Evolutionary conservation across 1,140 invertebrate genomes (phyloP), one percentile per base, ranked within the genome.

Genomic region (Gonatopus flavifemur): DNA sequence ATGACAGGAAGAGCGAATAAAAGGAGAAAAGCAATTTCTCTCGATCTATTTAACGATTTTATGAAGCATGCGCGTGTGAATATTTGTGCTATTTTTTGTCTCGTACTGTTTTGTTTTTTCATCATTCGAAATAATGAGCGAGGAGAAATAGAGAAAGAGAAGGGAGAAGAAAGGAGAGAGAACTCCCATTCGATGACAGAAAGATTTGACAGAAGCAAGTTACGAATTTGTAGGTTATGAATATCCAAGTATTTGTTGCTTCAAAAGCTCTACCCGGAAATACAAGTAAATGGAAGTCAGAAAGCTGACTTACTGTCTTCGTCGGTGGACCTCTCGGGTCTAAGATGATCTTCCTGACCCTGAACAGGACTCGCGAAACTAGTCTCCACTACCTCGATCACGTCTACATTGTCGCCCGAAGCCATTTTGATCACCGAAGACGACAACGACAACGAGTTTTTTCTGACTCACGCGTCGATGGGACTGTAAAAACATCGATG

Each of bases 341-440:
- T 68, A 28, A 70, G 68, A 37, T 67, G 60, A 52, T 76, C 70
- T 39, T 56, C 47, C 25, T 52, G 59, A 46, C 52, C 41, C 25
- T 46, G 62, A 21, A 53, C 49, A 42, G 67, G 62, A 41, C 54
- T 60, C 25, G 63, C 58, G 57, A 72, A 62, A 57, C 65, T 80
- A 15, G 76, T 73, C 60, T 80, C 79, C 30, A 79, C 79, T 63
- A 84, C 79, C 76, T 86, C 83, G 66, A 86, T 86, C 72, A 80
- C 82, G 72, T 85, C 82, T 62, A 84, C 81, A 66, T 78, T 83
- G 69, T 85, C 83, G 62, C 83, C 83, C 70, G 85, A 85, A 83
- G 84, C 85, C 85, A 86, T 86, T 82, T 83, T 83, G 81, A 66
- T 6, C 3, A 37, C 36, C 13, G 15, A 37, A 15, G 36, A 37